Evolutionary conservation across 2,797 vertebrate genomes (phyloP), one percentile per base, ranked within the genome.

Genomic region (Acropternis orthonyx): DNA sequence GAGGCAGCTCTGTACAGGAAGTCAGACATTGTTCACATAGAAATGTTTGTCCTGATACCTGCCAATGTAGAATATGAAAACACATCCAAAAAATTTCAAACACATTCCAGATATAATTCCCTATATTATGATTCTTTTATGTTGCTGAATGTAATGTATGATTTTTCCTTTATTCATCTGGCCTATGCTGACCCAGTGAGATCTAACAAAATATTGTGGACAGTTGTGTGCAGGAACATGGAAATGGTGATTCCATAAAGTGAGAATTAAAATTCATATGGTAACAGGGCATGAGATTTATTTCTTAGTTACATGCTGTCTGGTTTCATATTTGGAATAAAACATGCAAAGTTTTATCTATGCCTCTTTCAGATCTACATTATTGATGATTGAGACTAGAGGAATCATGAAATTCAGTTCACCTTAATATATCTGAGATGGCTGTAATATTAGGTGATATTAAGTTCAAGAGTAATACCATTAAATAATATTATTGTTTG

Each of bases 1-100:
- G 1, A 78, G 78, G 46, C 71, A 85, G 54, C 41, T 91, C 63
- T 62, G 44, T 94, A 51, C 36, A 86, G 62, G 49, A 94, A 89
- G 27, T 87, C 71, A 91, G 72, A 69, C 71, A 37, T 69, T 80
- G 74, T 85, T 92, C 85, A 52, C 36, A 75, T 89, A 74, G 56
- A 82, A 81, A 88, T 41, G 23, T 85, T 94, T 95, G 54, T 80
- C 65, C 80, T 81, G 56, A 36, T 85, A 91, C 46, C 71, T 92
- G 85, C 92, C 86, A 95, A 52, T 93, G 78, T 63, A 55, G 58
- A 86, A 63, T 85, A 90, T 72, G 80, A 89, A 94, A 88, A 74
- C 41, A 84, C 18, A 62, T 81, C 39, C 30, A 74, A 81, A 91
- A 77, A 44, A 26, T 72, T 89, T 91, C 72, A 91, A 78, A 95